Conservation (phyloP, 2,797 vertebrate species). For the Amazona ochrocephala region DNA sequence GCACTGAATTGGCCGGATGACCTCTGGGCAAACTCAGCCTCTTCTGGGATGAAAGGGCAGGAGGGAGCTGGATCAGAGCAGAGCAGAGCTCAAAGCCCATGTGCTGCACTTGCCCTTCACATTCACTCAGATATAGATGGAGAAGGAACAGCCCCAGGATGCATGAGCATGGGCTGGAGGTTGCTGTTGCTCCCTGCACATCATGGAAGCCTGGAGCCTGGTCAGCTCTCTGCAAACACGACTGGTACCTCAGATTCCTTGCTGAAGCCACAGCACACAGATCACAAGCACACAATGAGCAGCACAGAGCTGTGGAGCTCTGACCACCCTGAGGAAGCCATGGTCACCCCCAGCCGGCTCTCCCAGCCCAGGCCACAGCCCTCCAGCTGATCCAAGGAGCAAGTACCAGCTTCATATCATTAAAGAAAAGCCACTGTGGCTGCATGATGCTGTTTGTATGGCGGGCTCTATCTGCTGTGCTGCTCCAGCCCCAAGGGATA, state of each 20-base stretch:
- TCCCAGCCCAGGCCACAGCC: not conserved
- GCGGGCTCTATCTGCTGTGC: not conserved
- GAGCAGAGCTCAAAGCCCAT: not conserved
- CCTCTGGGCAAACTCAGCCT: not conserved
- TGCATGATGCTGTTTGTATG: not conserved
- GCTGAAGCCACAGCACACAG: not conserved
- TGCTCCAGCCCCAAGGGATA: not conserved
- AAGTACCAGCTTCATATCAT: not conserved
- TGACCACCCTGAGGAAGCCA: accelerated
- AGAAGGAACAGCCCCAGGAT: not conserved
- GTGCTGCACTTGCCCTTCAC: not conserved
- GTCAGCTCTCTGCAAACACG: not conserved
- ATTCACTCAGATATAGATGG: accelerated
- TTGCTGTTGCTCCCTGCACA: not conserved
- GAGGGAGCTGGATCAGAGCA: not conserved
- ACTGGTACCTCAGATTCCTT: not conserved
- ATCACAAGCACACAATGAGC: not conserved
- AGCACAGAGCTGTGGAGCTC: not conserved
- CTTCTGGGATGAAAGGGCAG: not conserved
- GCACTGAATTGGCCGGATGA: not conserved
- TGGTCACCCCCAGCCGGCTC: not conserved
- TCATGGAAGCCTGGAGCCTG: not conserved
- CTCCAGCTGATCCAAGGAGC: not conserved
- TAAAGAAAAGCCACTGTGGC: not conserved
- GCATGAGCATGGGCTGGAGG: not conserved